Percentiles rank a stretch among this genome's conserved stretches.
Evolutionary conservation across 1,140 invertebrate genomes (phyloP).

Genomic region (Drosophila azteca): DNA sequence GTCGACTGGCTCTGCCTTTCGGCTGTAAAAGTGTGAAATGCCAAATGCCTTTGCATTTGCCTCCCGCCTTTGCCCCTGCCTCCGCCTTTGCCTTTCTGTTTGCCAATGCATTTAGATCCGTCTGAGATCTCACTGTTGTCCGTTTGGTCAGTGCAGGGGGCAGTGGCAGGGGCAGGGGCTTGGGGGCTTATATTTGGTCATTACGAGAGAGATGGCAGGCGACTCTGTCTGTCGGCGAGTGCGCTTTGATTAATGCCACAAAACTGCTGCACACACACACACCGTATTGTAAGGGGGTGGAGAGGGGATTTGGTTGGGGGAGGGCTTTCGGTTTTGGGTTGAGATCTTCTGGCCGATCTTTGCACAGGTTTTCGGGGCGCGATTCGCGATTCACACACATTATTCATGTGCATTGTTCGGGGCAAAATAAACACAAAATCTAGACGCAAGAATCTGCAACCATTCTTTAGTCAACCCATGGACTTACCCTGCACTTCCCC

Average conservation of each 20-base stretch:
- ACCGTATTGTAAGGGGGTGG: background rate
- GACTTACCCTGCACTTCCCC: background rate
- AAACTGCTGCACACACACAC: constrained; percentile 61
- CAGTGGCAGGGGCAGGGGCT: constrained; percentile 26
- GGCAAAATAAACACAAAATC: constrained; percentile 80
- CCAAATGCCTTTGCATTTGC: constrained; percentile 50
- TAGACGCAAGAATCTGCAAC: constrained; percentile 80
- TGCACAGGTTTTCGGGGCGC: constrained; percentile 71
- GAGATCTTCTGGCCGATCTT: constrained; percentile 66
- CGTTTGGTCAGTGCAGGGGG: constrained; percentile 12
- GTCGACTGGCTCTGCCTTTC: constrained; percentile 27
- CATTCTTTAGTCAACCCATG: constrained; percentile 58
- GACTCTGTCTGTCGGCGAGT: constrained; percentile 62
- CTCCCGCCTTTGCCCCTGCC: constrained; percentile 20
- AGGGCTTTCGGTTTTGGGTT: background rate
- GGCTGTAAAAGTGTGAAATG: constrained; percentile 81
- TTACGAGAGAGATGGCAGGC: constrained; percentile 55
- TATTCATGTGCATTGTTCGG: constrained; percentile 80
- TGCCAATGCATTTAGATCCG: constrained; percentile 71
- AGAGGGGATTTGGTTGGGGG: constrained; percentile 4
- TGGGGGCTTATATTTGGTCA: constrained; percentile 64
- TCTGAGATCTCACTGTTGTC: constrained; percentile 23
- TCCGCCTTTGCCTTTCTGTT: constrained; percentile 51
- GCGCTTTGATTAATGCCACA: constrained; percentile 78
- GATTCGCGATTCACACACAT: constrained; percentile 82